phyloP scores from a whole-genome alignment of 1,140 invertebrate genomes.

The Ceratosolen fusciceps region DNA sequence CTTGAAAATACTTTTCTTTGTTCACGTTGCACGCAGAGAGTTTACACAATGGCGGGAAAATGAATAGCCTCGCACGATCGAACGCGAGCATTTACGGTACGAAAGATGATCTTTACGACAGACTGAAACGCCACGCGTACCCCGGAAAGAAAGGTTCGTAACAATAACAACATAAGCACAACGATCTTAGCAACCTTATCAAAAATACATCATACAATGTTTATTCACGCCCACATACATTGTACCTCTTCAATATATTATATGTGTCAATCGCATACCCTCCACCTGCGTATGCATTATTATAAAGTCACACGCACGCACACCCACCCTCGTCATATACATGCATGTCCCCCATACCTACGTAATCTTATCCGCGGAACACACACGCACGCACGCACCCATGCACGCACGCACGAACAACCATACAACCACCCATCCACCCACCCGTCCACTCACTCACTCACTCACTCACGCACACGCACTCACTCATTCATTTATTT shows the following conservation, averaged over 20 bases:
- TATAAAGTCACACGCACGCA: too few relatives aligned
- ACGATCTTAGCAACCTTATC: slow-evolving; percentile 37
- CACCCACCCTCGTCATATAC: too few relatives aligned
- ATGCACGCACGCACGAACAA: background rate
- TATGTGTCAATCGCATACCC: too few relatives aligned
- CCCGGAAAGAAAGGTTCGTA: slow-evolving; percentile 90
- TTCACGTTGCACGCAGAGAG: slow-evolving; percentile 75
- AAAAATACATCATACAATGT: slow-evolving; percentile 14
- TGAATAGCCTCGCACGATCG: slow-evolving; percentile 91
- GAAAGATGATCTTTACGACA: slow-evolving; percentile 95
- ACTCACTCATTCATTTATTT: background rate
- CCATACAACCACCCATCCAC: background rate
- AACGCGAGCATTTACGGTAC: slow-evolving; percentile 95
- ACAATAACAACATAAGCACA: slow-evolving; percentile 47
- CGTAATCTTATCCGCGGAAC: too few relatives aligned
- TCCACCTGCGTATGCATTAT: too few relatives aligned
- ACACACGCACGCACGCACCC: background rate
- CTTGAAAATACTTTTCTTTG: slow-evolving; percentile 42
- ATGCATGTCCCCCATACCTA: too few relatives aligned
- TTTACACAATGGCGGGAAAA: slow-evolving; percentile 85
- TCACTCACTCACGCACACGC: background rate
- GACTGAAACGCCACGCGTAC: slow-evolving; percentile 95
- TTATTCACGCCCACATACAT: too few relatives aligned
- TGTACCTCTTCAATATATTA: too few relatives aligned
- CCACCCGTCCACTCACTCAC: background rate